phyloP scores from a whole-genome alignment of 53 echinoderm and acorn worm species.

The Paelopatides confundens region DNA sequence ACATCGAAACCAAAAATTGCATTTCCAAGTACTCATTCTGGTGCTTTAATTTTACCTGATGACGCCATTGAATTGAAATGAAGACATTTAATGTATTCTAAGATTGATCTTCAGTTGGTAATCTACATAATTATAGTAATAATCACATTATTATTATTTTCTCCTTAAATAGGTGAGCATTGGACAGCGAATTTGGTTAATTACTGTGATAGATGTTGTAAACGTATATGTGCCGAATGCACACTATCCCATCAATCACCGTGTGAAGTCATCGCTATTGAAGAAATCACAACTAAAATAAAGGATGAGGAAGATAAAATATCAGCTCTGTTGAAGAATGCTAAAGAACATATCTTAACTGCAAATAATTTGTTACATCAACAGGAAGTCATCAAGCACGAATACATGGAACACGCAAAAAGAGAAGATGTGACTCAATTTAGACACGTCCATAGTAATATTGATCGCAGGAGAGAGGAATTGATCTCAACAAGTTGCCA shows the following conservation, averaged over 20 bases:
- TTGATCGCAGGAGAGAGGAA: not conserved
- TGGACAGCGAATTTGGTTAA: not conserved
- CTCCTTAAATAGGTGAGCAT: not conserved
- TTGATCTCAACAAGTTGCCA: not conserved
- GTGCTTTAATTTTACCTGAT: no score
- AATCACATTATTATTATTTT: no score
- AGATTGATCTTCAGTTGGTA: no score
- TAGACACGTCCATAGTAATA: not conserved
- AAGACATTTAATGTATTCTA: no score
- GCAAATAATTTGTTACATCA: not conserved
- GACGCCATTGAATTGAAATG: no score
- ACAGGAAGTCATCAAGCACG: no score
- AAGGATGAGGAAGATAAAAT: not conserved
- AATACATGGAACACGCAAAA: not conserved
- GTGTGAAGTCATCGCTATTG: conserved; percentile 5
- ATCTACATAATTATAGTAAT: no score
- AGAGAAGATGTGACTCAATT: not conserved
- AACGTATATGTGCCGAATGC: not conserved
- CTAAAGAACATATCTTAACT: not conserved
- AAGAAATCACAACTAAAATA: not conserved
- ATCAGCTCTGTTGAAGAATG: not conserved
- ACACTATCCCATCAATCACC: not conserved
- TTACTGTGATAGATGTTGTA: not conserved
- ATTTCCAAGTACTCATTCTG: no score
- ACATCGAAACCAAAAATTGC: no score